Conservation (phyloP, 2,888 invertebrate species). For the Tetanocera ferruginea region DNA sequence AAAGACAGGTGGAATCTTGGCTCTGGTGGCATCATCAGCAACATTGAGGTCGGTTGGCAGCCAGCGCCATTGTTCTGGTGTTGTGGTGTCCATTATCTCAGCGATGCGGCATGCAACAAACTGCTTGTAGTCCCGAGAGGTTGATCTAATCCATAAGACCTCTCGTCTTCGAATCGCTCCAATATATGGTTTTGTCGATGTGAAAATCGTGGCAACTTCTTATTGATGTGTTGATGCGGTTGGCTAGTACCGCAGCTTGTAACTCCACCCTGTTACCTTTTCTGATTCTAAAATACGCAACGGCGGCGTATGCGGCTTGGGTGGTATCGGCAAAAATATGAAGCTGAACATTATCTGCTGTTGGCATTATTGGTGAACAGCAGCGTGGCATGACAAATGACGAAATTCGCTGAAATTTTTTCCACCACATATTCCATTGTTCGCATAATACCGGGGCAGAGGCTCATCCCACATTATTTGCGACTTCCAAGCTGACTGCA, state of each 20-base stretch:
- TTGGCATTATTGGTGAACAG: background rate
- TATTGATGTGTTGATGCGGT: conserved; percentile 35
- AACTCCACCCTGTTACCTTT: conserved; percentile 35
- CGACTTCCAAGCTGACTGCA: conserved; percentile 26
- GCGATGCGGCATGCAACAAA: conserved; percentile 39
- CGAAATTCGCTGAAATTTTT: background rate
- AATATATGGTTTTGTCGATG: background rate
- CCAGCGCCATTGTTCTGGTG: conserved; percentile 43
- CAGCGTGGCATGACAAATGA: background rate
- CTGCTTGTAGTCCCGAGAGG: conserved; percentile 33
- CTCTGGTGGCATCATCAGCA: conserved; percentile 32
- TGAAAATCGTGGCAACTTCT: conserved; percentile 23
- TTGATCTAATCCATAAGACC: conserved; percentile 1
- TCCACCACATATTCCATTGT: background rate
- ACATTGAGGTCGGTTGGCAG: conserved; percentile 29
- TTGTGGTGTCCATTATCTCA: conserved; percentile 34
- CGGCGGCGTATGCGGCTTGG: background rate
- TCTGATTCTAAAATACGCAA: conserved; percentile 31
- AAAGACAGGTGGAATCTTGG: conserved; percentile 1
- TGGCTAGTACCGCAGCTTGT: conserved; percentile 43
- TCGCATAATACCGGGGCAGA: background rate
- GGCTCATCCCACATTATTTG: background rate
- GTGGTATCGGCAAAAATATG: background rate
- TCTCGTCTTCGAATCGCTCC: conserved; percentile 4
- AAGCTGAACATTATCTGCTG: background rate